Conservation (phyloP, 2,888 invertebrate species). For the Dryadula phaetusa region DNA sequence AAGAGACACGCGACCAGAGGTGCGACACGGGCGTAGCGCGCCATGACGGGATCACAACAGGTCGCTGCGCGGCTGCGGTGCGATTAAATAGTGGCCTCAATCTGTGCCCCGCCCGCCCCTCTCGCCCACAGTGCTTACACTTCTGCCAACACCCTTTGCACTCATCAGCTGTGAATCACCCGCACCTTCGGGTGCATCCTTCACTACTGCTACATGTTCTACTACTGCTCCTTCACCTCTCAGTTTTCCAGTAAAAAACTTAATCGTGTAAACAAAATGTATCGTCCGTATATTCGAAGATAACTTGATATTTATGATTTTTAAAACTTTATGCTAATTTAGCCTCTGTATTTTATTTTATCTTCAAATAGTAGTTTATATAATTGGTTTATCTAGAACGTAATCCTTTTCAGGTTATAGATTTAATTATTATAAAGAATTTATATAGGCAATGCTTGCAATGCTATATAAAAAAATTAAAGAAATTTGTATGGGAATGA, state of each 20-base stretch:
- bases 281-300: background rate
- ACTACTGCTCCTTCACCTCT: background rate
- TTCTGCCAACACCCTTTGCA: slow-evolving; percentile 78
- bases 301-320: background rate
- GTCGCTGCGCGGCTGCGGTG: slow-evolving; percentile 81
- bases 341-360: background rate
- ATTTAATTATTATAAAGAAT: background rate
- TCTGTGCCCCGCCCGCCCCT: slow-evolving; percentile 81
- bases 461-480: background rate
- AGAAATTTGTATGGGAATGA: background rate
- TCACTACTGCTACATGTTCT: slow-evolving; percentile 23
- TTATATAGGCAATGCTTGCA: background rate
- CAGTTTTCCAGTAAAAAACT: background rate
- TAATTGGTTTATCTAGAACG: background rate
- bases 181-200: slow-evolving; percentile 49
- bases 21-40: slow-evolving; percentile 84
- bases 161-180: slow-evolving; percentile 78
- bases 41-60: slow-evolving; percentile 85
- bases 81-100: slow-evolving; percentile 84
- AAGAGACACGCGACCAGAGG: slow-evolving; percentile 83
- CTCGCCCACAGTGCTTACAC: slow-evolving; percentile 80
- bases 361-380: background rate
- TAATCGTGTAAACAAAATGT: background rate
- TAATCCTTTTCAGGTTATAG: background rate
- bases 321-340: background rate